A percentile compares a stretch with the other conserved stretches of the same genome.
Conservation (phyloP, 2,888 invertebrate genomes). For the Anaspis maculata region DNA sequence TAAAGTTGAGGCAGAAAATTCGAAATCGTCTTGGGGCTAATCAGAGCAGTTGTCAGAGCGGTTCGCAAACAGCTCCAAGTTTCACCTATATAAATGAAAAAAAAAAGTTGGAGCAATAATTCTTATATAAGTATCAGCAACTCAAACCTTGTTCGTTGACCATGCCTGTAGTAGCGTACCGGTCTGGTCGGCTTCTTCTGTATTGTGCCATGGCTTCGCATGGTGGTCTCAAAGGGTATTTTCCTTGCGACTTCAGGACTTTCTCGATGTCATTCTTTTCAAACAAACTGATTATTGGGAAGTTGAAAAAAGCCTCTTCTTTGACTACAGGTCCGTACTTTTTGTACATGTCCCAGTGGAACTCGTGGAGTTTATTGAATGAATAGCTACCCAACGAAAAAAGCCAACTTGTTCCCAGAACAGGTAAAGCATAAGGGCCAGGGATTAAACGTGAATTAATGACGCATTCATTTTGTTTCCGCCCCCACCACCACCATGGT, state of each 20-base stretch:
- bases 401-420: conserved; percentile 75
- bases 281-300: conserved; percentile 65
- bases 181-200: conserved; percentile 62
- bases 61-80: conserved; percentile 68
- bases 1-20: conserved; percentile 68
- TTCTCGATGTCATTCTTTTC: conserved; percentile 65
- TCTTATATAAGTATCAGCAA: neutral
- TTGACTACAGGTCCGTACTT: conserved; percentile 69
- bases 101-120: conserved; percentile 1
- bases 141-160: conserved; percentile 68
- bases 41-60: conserved; percentile 65
- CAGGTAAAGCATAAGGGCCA: conserved; percentile 63
- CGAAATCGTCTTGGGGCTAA: conserved; percentile 66
- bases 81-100: conserved; percentile 64
- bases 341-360: conserved; percentile 65
- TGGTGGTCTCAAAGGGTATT: conserved; percentile 72
- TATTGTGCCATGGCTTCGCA: conserved; percentile 74
- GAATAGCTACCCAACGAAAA: conserved; percentile 59
- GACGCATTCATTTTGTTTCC: neutral
- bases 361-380: conserved; percentile 68
- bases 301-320: conserved; percentile 67
- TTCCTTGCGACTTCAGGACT: conserved; percentile 63
- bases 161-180: conserved; percentile 73
- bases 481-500: conserved; percentile 28
- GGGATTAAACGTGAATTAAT: conserved; percentile 46